Percentiles rank a stretch among this genome's conserved stretches.
Evolutionary conservation across 1,140 invertebrate genomes (phyloP).

Genomic region (Protaetia brevitarsis): DNA sequence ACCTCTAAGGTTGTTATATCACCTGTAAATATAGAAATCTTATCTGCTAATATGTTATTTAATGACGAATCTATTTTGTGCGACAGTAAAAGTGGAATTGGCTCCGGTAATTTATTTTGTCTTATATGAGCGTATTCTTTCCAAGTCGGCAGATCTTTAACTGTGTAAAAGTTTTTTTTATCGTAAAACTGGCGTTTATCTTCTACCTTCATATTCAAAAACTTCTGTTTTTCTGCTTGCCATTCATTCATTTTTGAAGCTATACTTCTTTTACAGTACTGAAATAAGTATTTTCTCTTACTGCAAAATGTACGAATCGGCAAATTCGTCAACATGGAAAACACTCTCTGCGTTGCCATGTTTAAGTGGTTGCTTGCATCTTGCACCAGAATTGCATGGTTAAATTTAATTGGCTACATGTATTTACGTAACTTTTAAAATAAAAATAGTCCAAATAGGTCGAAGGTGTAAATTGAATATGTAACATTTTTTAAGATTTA

Average conservation of each 20-base stretch:
- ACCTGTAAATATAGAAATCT: conserved; percentile 68
- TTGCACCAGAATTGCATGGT: too few relatives aligned
- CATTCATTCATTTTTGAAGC: conserved; percentile 42
- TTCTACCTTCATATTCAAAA: conserved; percentile 52
- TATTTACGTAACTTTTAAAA: too few relatives aligned
- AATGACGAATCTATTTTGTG: conserved; percentile 47
- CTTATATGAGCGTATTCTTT: conserved; percentile 47
- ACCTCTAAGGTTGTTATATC: conserved; percentile 84
- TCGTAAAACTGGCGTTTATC: conserved; percentile 58
- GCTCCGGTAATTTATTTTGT: conserved; percentile 48
- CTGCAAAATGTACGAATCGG: not conserved
- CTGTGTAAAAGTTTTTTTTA: conserved; percentile 46
- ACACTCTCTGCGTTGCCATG: too few relatives aligned
- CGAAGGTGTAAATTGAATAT: too few relatives aligned
- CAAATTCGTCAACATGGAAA: not conserved
- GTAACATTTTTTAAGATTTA: too few relatives aligned
- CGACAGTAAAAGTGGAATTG: conserved; percentile 44
- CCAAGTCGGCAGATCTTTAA: conserved; percentile 62
- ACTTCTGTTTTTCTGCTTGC: conserved; percentile 53
- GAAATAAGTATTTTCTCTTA: not conserved
- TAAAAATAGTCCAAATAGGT: too few relatives aligned
- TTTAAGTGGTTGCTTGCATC: too few relatives aligned
- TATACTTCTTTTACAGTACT: not conserved
- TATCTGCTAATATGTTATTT: conserved; percentile 55
- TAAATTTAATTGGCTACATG: too few relatives aligned